phyloP scores from a whole-genome alignment of 2,888 invertebrate genomes.

The Sycophila texana region DNA sequence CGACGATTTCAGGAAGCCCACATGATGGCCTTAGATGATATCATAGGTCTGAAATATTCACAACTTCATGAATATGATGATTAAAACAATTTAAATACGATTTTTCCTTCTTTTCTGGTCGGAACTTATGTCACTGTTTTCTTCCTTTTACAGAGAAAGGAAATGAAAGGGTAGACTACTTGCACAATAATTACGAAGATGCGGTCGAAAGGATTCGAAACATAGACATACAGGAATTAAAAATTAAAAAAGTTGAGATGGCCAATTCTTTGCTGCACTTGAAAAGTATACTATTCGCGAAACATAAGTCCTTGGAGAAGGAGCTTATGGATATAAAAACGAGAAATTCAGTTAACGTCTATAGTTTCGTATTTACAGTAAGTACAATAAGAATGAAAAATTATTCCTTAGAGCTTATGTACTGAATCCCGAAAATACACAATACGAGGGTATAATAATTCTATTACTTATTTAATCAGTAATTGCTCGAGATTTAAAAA shows the following conservation, averaged over 20 bases:
- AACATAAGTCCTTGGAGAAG: constrained; percentile 73
- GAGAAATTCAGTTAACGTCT: constrained; percentile 65
- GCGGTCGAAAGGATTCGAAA: constrained; percentile 77
- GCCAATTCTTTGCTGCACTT: constrained; percentile 79
- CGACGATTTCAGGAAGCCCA: constrained; percentile 84
- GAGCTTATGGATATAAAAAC: constrained; percentile 63
- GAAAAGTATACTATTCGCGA: constrained; percentile 79
- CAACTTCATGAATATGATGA: constrained; percentile 1
- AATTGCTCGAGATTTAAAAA: no score
- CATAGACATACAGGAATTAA: constrained; percentile 78
- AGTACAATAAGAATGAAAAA: constrained; percentile 20
- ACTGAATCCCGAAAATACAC: no score
- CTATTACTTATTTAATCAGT: no score
- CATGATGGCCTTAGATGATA: constrained; percentile 82
- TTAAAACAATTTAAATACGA: background rate
- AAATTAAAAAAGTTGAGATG: constrained; percentile 77
- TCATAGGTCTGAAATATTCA: constrained; percentile 78
- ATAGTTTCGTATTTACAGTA: constrained; percentile 66
- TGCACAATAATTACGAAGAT: constrained; percentile 78
- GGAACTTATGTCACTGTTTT: background rate
- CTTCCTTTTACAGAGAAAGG: constrained; percentile 77
- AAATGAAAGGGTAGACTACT: constrained; percentile 78
- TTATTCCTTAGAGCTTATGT: no score
- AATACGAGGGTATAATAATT: no score
- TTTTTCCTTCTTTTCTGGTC: background rate